Percentiles rank a stretch among this genome's conserved stretches.
phyloP scores from a whole-genome alignment of 92 coral and sea anemone genomes.

The Pocillopora meandrina region DNA sequence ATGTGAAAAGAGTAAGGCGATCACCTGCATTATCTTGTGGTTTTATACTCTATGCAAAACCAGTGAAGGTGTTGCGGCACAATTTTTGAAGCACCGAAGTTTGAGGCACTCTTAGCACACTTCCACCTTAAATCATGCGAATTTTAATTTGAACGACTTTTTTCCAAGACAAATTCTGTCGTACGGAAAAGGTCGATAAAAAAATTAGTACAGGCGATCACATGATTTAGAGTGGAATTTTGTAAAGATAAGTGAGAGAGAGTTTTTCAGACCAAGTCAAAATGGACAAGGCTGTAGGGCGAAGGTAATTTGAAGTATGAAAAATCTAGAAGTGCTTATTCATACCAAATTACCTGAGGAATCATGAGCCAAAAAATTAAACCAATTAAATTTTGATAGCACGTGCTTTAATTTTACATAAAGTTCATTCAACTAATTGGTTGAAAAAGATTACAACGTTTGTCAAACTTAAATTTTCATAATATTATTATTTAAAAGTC shows the following conservation, averaged over 20 bases:
- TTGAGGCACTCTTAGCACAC: too few relatives aligned
- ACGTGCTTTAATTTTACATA: not conserved
- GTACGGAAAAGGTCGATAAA: too few relatives aligned
- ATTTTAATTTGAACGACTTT: too few relatives aligned
- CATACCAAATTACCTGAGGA: not conserved
- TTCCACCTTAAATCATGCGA: too few relatives aligned
- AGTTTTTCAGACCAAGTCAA: too few relatives aligned
- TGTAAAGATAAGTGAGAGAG: not conserved
- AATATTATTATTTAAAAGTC: slow-evolving; percentile 2
- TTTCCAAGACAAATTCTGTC: too few relatives aligned
- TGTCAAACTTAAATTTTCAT: not conserved
- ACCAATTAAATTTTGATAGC: not conserved
- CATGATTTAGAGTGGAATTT: not conserved
- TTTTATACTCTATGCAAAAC: not conserved
- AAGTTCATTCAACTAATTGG: slow-evolving; percentile 23
- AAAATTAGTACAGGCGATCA: not conserved
- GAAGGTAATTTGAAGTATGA: too few relatives aligned
- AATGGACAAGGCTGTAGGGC: too few relatives aligned
- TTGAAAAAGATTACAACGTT: slow-evolving; percentile 20
- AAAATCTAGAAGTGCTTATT: too few relatives aligned
- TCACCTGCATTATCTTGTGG: too few relatives aligned
- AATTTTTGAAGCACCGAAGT: not conserved
- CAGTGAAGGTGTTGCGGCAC: not conserved
- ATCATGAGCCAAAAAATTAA: not conserved
- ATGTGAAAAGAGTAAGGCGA: slow-evolving; percentile 66